A percentile compares a stretch with the other conserved stretches of the same genome.
These are phyloP conservation scores for Aldabrachelys gigantea DNA, from an alignment of 2,113 vertebrate genomes.

Conservation along the genomic window DNA sequence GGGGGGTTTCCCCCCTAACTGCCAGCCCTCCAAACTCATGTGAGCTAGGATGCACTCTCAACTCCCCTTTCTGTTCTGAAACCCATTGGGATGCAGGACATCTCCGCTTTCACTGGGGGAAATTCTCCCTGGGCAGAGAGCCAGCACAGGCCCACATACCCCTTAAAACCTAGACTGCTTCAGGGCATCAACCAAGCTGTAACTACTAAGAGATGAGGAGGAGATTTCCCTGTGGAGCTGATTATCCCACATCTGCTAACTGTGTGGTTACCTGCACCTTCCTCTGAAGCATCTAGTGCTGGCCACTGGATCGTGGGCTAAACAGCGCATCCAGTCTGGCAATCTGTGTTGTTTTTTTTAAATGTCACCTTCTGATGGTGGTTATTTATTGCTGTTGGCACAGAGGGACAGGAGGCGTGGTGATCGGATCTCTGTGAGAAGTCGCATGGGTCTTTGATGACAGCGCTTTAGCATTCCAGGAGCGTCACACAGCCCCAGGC, in stretches of 20 bases:
- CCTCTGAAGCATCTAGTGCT: neutral
- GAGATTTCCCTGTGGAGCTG: neutral
- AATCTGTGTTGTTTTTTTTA: neutral
- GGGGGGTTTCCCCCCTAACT: neutral
- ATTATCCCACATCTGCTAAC: neutral
- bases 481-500: neutral
- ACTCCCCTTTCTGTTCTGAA: neutral
- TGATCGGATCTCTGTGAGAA: neutral
- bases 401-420: neutral
- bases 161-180: neutral
- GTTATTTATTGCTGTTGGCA: neutral
- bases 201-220: neutral
- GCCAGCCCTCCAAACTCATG: neutral
- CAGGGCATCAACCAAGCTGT: neutral
- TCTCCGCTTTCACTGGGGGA: neutral
- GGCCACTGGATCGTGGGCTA: neutral
- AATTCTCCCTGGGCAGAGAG: neutral
- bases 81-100: neutral
- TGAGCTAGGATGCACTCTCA: neutral
- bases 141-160: neutral
- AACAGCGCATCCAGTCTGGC: neutral
- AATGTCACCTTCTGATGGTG: neutral
- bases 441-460: neutral
- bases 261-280: neutral
- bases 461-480: neutral